Conservation (phyloP, 2,797 vertebrate species). For the Pyrocephalus nanus region DNA sequence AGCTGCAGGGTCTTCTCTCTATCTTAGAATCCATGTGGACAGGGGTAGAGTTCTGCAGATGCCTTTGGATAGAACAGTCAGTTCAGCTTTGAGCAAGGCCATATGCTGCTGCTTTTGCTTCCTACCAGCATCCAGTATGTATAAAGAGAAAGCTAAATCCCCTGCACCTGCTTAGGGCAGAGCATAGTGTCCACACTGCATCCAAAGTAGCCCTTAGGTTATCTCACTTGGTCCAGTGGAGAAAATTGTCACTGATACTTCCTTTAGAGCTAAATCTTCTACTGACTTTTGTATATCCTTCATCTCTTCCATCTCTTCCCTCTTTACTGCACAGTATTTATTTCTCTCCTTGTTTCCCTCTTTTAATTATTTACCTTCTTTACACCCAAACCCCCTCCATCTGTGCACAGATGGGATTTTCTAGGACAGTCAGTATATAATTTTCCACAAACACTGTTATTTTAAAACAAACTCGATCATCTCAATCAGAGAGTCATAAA, state of each 20-base stretch:
- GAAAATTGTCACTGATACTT: background rate
- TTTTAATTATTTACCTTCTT: constrained; percentile 3
- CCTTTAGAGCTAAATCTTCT: background rate
- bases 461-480: constrained; percentile 19
- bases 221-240: background rate
- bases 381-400: background rate
- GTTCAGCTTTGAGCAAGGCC: background rate
- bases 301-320: background rate
- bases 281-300: background rate
- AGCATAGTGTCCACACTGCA: background rate
- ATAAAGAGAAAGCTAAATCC: background rate
- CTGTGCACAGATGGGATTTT: constrained; percentile 38
- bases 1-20: background rate
- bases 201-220: background rate
- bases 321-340: background rate
- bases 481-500: background rate
- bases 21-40: background rate
- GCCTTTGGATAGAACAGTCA: background rate
- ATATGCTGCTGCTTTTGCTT: background rate
- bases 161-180: background rate
- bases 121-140: background rate
- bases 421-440: constrained; percentile 32
- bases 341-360: background rate
- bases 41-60: background rate
- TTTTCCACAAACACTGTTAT: background rate